Evolutionary conservation across 2,797 vertebrate species (phyloP).

Genomic region (Sylvilagus floridanus): DNA sequence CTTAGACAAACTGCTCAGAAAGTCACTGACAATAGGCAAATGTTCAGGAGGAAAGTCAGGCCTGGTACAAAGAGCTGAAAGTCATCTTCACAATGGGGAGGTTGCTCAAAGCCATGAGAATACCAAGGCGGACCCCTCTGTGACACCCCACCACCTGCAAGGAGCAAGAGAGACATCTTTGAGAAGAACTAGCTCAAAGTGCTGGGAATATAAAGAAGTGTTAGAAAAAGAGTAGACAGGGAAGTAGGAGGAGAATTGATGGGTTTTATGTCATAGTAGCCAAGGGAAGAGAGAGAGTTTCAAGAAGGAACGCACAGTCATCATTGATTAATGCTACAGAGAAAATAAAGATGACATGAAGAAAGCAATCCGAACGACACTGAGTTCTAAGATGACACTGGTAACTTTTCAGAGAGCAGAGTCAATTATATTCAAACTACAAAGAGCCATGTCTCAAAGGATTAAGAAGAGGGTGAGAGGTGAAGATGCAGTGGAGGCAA

Average conservation of each 20-base stretch:
- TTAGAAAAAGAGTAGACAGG: not conserved
- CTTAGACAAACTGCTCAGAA: not conserved
- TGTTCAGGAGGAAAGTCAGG: not conserved
- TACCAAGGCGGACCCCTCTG: not conserved
- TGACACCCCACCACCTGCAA: not conserved
- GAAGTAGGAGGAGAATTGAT: not conserved
- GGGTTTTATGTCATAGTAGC: not conserved
- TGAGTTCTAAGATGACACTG: not conserved
- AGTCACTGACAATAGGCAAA: not conserved
- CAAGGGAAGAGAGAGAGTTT: not conserved
- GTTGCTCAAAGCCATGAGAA: not conserved
- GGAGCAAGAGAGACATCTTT: not conserved
- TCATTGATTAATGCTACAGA: not conserved
- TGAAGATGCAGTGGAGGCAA: not conserved
- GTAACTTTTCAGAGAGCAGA: not conserved
- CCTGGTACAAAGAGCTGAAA: not conserved
- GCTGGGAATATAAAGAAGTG: not conserved
- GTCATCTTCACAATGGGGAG: not conserved
- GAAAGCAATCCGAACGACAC: not conserved
- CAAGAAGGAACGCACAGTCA: not conserved
- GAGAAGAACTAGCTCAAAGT: not conserved
- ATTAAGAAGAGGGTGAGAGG: not conserved
- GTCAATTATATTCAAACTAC: not conserved
- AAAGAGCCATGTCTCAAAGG: not conserved
- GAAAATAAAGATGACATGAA: not conserved